Percentiles rank a stretch among this genome's conserved stretches.
Conservation (phyloP, 2,888 invertebrate genomes). For the Chloromyia formosa region DNA sequence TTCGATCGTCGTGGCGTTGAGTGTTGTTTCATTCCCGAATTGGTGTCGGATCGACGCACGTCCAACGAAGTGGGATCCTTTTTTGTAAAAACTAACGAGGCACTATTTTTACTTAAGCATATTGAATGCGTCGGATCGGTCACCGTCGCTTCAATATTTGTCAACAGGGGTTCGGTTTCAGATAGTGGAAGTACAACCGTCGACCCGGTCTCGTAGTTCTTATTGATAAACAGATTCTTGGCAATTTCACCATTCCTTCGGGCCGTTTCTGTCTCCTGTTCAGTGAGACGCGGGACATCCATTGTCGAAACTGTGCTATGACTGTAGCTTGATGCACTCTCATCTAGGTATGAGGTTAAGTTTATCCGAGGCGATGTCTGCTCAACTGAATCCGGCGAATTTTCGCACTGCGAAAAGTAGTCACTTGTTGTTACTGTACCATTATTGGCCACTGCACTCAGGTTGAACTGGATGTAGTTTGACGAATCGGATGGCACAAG, state of each 20-base stretch:
- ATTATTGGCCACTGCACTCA: neutral
- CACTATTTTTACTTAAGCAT: slow-evolving; percentile 61
- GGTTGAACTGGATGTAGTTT: neutral
- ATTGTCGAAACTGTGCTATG: slow-evolving; percentile 2
- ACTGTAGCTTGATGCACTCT: slow-evolving; percentile 24
- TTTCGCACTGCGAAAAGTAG: neutral
- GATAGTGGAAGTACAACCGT: slow-evolving; percentile 56
- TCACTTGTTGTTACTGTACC: neutral
- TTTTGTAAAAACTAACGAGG: slow-evolving; percentile 62
- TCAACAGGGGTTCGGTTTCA: slow-evolving; percentile 61
- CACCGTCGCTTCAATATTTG: slow-evolving; percentile 58
- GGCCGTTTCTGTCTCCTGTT: neutral
- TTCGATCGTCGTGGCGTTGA: slow-evolving; percentile 23
- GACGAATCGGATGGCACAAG: neutral
- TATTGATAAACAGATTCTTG: slow-evolving; percentile 43
- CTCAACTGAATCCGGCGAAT: neutral
- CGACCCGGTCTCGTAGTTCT: slow-evolving; percentile 10
- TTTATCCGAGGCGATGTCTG: neutral
- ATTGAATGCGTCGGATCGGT: slow-evolving; percentile 59
- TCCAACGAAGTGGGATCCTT: slow-evolving; percentile 55
- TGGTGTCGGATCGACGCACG: slow-evolving; percentile 26
- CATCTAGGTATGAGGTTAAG: slow-evolving; percentile 35
- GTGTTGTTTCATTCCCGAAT: slow-evolving; percentile 26
- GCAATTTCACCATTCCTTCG: slow-evolving; percentile 31
- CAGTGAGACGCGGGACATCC: neutral